Percentiles rank a stretch among this genome's conserved stretches.
phyloP scores from a whole-genome alignment of 2,888 invertebrate genomes.

The Scrobipalpa atriplicella region DNA sequence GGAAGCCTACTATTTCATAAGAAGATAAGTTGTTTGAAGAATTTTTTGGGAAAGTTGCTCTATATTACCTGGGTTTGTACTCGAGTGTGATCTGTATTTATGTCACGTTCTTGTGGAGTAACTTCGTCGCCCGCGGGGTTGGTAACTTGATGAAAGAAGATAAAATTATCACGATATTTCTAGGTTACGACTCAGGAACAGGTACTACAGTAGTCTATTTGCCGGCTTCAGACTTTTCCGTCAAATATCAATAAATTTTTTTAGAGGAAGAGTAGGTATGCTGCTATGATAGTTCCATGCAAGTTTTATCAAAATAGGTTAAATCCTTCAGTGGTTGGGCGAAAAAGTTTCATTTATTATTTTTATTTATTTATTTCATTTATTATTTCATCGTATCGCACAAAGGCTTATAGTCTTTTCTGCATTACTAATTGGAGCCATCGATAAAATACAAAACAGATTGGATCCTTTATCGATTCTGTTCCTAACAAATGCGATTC shows the following conservation, averaged over 20 bases:
- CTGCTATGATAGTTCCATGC: no score
- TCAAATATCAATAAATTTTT: no score
- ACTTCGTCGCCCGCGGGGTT: neutral
- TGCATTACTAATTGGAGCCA: no score
- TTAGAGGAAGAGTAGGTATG: no score
- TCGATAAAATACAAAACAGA: neutral
- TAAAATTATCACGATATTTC: conserved; percentile 6
- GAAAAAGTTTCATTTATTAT: no score
- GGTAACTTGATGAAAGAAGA: conserved; percentile 10
- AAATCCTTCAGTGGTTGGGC: no score
- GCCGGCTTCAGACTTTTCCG: no score
- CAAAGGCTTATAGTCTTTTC: neutral
- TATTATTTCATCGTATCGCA: neutral
- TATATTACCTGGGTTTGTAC: neutral
- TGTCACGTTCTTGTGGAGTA: conserved; percentile 8
- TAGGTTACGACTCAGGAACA: neutral
- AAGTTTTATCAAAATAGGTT: no score
- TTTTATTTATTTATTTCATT: neutral
- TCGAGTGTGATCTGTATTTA: neutral
- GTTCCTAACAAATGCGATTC: conserved; percentile 1
- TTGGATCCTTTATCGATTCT: neutral
- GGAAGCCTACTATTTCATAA: no score
- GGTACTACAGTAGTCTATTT: no score
- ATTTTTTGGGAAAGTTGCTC: neutral
- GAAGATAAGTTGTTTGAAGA: no score